phyloP scores from a whole-genome alignment of 2,888 invertebrate genomes.

The Pristionchus entomophagus region DNA sequence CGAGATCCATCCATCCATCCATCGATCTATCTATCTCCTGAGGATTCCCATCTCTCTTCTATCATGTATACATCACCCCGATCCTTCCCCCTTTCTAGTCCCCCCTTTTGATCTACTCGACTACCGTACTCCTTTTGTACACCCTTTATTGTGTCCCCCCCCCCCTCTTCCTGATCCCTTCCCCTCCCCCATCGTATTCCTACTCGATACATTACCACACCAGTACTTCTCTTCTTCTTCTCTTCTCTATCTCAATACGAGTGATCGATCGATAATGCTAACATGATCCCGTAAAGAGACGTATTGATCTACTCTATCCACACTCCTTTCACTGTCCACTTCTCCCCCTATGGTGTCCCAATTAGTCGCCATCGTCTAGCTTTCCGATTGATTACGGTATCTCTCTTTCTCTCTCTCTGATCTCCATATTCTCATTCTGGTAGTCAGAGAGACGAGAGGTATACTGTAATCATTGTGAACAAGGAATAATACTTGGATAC shows the following conservation, averaged over 20 bases:
- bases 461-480: conserved; percentile 14
- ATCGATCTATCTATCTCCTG: background rate
- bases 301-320: conserved; percentile 22
- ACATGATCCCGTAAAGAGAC: conserved; percentile 11
- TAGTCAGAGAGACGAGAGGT: background rate
- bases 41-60: too few species aligned
- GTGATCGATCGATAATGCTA: conserved; percentile 25
- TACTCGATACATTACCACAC: conserved; percentile 7
- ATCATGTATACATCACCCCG: conserved; percentile 4
- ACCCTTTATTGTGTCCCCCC: background rate
- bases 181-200: background rate
- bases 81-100: conserved; percentile 2
- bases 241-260: conserved; percentile 31
- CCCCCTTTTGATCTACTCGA: conserved; percentile 8
- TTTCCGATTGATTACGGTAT: conserved; percentile 29
- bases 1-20: background rate
- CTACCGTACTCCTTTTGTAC: conserved; percentile 43
- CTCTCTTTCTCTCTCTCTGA: background rate
- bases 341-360: background rate
- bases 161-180: too few species aligned
- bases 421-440: conserved; percentile 23
- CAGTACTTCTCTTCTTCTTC: conserved; percentile 8
- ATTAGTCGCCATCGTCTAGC: background rate
- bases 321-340: conserved; percentile 10
- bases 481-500: conserved; percentile 37